These are phyloP conservation scores for Cylloceria caligata DNA, from an alignment of 2,888 invertebrate genomes.

Conservation along the genomic window DNA sequence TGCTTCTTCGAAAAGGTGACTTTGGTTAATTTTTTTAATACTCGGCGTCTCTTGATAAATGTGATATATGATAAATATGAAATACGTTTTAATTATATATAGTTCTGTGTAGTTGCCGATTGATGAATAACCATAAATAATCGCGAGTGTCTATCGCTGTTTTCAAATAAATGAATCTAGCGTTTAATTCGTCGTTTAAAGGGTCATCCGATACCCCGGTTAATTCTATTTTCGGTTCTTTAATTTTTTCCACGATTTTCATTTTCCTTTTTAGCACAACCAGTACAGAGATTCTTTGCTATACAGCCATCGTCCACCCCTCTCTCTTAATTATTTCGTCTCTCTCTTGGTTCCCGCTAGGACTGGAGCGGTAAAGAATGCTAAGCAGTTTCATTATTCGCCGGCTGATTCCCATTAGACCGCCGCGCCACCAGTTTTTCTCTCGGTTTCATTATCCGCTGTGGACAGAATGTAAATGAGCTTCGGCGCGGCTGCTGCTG, in stretches of 20 bases:
- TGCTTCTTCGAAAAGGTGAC: neutral
- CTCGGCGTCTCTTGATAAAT: too few species aligned
- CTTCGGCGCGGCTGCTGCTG: constrained; percentile 65
- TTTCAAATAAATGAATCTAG: constrained; percentile 14
- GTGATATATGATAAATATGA: too few species aligned
- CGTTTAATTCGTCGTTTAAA: constrained; percentile 63
- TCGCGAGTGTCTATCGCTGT: neutral
- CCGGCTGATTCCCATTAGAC: constrained; percentile 83
- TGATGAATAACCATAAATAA: too few species aligned
- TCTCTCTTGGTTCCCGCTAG: constrained; percentile 67
- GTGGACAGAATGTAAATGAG: constrained; percentile 83
- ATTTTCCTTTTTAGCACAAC: constrained; percentile 42
- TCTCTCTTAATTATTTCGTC: constrained; percentile 81
- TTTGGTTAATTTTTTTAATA: neutral
- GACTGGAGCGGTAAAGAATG: constrained; percentile 79
- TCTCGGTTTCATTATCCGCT: constrained; percentile 82
- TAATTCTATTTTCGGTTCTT: constrained; percentile 64
- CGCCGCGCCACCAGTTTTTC: constrained; percentile 82
- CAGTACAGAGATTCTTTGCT: constrained; percentile 52
- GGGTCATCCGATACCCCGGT: constrained; percentile 57
- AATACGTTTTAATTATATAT: too few species aligned
- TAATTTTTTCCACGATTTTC: constrained; percentile 44
- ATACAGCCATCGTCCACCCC: constrained; percentile 56
- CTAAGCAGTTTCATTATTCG: constrained; percentile 84
- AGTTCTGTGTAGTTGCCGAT: too few species aligned